These are phyloP conservation scores for Amphipyra tragopoginis DNA, from an alignment of 2,888 invertebrate genomes.

Conservation along the genomic window DNA sequence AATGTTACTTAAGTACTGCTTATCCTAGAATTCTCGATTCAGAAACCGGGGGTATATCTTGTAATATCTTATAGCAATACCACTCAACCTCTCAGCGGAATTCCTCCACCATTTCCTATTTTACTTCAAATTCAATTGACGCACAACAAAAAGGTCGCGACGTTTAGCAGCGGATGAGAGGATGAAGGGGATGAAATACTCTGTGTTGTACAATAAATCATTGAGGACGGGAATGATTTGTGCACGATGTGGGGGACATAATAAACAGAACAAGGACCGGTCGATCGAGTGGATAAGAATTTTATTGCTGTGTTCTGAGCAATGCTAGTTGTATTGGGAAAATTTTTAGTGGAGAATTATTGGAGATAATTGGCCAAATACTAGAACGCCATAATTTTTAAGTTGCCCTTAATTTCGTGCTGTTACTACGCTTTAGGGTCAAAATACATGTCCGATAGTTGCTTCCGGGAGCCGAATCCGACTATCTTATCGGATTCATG, in stretches of 20 bases:
- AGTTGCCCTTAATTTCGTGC: no score
- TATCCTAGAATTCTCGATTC: no score
- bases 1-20: no score
- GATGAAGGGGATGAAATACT: constrained; percentile 18
- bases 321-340: not conserved
- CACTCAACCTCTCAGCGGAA: not conserved
- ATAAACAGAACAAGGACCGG: constrained; percentile 39
- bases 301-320: not conserved
- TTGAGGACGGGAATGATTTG: constrained; percentile 49
- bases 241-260: constrained; percentile 46
- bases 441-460: no score
- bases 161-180: constrained; percentile 29
- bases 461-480: no score
- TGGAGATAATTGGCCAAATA: no score
- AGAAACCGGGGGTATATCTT: no score
- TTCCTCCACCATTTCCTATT: constrained; percentile 30
- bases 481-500: no score
- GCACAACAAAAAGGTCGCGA: constrained; percentile 40
- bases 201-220: constrained; percentile 51
- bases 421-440: no score
- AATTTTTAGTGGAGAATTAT: not conserved
- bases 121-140: constrained; percentile 48
- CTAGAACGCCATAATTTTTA: no score
- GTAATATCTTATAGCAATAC: not conserved
- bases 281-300: constrained; percentile 24